These are phyloP conservation scores for Eupeodes luniger DNA, from an alignment of 2,888 invertebrate species.

Conservation along the genomic window DNA sequence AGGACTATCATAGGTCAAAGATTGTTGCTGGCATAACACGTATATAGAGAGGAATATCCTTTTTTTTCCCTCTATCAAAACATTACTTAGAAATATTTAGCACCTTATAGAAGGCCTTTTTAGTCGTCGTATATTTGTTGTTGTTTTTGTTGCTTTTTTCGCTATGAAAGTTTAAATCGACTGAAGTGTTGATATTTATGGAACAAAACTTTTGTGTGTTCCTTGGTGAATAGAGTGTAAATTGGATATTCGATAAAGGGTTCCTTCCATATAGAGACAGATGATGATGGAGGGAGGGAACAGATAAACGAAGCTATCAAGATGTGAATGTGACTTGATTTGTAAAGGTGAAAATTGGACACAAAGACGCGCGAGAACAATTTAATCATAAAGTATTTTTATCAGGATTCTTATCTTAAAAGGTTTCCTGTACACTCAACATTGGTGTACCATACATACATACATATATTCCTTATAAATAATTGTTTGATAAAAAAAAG, in stretches of 20 bases:
- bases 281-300: too few relatives aligned
- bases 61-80: not conserved
- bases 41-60: not conserved
- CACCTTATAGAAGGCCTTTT: not conserved
- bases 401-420: constrained; percentile 1
- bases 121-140: too few relatives aligned
- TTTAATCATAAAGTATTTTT: constrained; percentile 14
- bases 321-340: constrained; percentile 16
- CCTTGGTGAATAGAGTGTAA: not conserved
- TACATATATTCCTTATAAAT: not conserved
- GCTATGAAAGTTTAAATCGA: constrained; percentile 4
- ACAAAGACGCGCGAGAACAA: not conserved
- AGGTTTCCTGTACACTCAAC: not conserved
- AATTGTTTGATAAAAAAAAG: not conserved
- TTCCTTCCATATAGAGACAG: not conserved
- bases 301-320: not conserved
- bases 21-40: not conserved
- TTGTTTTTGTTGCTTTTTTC: too few relatives aligned
- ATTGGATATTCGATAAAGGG: not conserved
- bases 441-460: too few relatives aligned
- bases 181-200: not conserved
- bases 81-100: constrained; percentile 1
- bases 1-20: constrained; percentile 24
- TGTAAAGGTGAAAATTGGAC: constrained; percentile 30
- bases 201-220: not conserved